Evolutionary conservation across 2,113 vertebrate genomes (phyloP).

Genomic region (Nipponia nippon): DNA sequence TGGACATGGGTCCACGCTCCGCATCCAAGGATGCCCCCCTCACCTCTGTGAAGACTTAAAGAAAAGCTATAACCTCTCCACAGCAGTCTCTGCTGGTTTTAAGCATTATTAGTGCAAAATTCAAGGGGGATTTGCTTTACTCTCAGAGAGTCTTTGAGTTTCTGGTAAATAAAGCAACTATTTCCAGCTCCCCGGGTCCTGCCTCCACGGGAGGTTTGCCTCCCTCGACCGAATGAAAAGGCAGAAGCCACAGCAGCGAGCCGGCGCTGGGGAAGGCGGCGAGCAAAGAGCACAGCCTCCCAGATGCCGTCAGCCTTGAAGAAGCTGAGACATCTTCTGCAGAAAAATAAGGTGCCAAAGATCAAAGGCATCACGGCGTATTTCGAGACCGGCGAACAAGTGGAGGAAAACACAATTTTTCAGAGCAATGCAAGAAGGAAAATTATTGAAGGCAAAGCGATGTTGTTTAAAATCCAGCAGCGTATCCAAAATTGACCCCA

Average conservation of each 20-base stretch:
- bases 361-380: rapidly evolving
- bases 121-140: not conserved
- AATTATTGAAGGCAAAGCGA: not conserved
- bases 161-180: not conserved
- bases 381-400: not conserved
- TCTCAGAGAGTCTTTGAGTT: not conserved
- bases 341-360: not conserved
- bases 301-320: not conserved
- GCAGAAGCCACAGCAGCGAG: not conserved
- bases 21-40: rapidly evolving
- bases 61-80: not conserved
- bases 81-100: not conserved
- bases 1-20: rapidly evolving
- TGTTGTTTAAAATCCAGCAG: not conserved
- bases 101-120: not conserved
- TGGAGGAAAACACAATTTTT: not conserved
- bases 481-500: not conserved
- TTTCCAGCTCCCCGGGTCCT: not conserved
- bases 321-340: not conserved
- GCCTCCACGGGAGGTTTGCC: not conserved
- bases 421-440: not conserved
- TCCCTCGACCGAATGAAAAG: rapidly evolving
- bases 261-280: rapidly evolving
- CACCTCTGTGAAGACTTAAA: rapidly evolving
- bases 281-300: not conserved